These are phyloP conservation scores for Zele albiditarsus DNA, from an alignment of 2,888 invertebrate genomes.

Conservation along the genomic window DNA sequence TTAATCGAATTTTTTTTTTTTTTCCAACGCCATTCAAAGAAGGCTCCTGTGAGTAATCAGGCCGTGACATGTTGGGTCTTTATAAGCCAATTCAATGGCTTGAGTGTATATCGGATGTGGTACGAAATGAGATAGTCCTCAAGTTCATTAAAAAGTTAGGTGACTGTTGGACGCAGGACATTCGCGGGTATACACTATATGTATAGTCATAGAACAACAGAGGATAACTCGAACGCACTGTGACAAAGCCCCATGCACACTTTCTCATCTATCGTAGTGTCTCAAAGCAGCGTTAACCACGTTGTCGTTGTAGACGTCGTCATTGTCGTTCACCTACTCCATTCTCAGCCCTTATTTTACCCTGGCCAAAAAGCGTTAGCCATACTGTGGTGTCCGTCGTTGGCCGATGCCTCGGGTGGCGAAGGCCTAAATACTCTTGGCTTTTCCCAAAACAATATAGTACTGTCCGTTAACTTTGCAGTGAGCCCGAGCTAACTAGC, in stretches of 20 bases:
- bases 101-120: conserved; percentile 41
- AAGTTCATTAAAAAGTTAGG: conserved; percentile 67
- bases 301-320: conserved; percentile 14
- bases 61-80: neutral
- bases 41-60: neutral
- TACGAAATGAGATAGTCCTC: conserved; percentile 62
- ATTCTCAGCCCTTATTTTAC: conserved; percentile 15
- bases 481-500: conserved; percentile 66
- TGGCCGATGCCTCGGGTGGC: conserved; percentile 27
- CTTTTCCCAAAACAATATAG: conserved; percentile 67
- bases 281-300: conserved; percentile 62
- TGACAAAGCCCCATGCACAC: conserved; percentile 48
- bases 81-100: conserved; percentile 1
- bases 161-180: conserved; percentile 30
- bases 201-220: neutral
- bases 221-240: conserved; percentile 13
- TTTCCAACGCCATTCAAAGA: too few species aligned
- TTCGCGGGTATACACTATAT: neutral
- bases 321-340: conserved; percentile 3
- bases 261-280: conserved; percentile 56
- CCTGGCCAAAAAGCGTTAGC: neutral
- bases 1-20: too few species aligned
- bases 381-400: conserved; percentile 21
- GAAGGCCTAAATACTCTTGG: conserved; percentile 64
- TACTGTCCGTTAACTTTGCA: conserved; percentile 62